Evolutionary conservation across 2,797 vertebrate genomes (phyloP), one percentile per base, ranked within the genome.

Genomic region (Pelodytes ibericus): DNA sequence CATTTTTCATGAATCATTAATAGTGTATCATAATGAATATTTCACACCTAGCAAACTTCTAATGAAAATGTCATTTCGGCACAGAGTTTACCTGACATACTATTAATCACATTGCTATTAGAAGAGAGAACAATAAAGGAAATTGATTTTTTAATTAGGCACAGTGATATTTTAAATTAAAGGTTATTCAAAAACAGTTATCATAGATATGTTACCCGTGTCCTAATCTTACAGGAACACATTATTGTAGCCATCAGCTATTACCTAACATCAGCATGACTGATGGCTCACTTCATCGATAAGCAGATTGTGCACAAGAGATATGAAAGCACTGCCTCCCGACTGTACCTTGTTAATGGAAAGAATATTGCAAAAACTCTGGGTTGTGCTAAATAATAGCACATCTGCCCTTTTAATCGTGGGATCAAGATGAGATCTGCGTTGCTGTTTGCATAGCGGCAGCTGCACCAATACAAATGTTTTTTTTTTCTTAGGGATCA

Each of bases 51-150:
- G 86, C 89, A 91, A 89, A 90, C 87, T 85, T 87, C 88, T 91
- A 91, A 92, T 90, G 90, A 88, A 90, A 90, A 90, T 90, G 88
- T 89, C 89, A 87, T 90, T 90, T 90, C 88, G 85, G 88, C 83
- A 80, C 84, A 86, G 86, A 85, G 85, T 87, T 90, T 88, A 89
- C 87, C 89, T 88, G 89, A 85, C 53, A 2, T 83, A 83, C 86
- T 90, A 81, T 91, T 91, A 89, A 88, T 92, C 88, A 89, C 84
- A 36, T 83, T 78, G 49, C 84, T 87, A 77, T 80, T 80, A 81
- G 84, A 85, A 90, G 76, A 85, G 65, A 82, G 87, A 89, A 87
- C 82, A 77, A 79, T 82, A 79, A 77, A 58, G 70, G 67, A 74
- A 86, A 86, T 83, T 87, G 86, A 87, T 90, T 89, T 88, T 78